Conservation (phyloP, 2,888 invertebrate species). For the Eilema griseolum region DNA sequence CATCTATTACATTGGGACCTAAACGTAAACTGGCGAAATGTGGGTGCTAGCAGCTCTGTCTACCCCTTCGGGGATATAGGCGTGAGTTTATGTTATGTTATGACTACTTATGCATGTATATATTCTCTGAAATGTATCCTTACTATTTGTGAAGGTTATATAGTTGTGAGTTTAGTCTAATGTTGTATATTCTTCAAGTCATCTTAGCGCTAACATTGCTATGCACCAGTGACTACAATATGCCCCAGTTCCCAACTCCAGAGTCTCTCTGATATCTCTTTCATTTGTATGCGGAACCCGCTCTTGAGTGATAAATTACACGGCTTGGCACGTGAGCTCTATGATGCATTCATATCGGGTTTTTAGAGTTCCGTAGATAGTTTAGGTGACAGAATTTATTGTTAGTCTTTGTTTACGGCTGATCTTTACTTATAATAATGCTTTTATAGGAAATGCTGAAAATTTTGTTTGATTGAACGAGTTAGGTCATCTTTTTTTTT, state of each 20-base stretch:
- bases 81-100: too few relatives aligned
- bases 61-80: too few relatives aligned
- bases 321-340: slow-evolving; percentile 54
- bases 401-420: neutral
- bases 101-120: too few relatives aligned
- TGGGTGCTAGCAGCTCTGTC: too few relatives aligned
- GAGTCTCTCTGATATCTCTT: slow-evolving; percentile 44
- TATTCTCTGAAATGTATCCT: too few relatives aligned
- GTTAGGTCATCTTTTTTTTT: too few relatives aligned
- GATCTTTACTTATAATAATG: neutral
- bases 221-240: slow-evolving; percentile 36
- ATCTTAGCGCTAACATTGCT: neutral
- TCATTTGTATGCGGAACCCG: slow-evolving; percentile 53
- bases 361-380: slow-evolving; percentile 39
- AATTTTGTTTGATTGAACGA: too few relatives aligned
- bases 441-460: too few relatives aligned
- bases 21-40: too few relatives aligned
- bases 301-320: slow-evolving; percentile 53
- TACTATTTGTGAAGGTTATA: too few relatives aligned
- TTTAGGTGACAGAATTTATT: neutral
- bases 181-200: neutral
- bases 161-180: neutral
- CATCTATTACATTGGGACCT: too few relatives aligned
- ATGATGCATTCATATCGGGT: slow-evolving; percentile 56
- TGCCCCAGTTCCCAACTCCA: slow-evolving; percentile 42